Evolutionary conservation across 1,140 invertebrate species (phyloP), one percentile per base, ranked within the genome.

Genomic region (Ceratitis capitata): DNA sequence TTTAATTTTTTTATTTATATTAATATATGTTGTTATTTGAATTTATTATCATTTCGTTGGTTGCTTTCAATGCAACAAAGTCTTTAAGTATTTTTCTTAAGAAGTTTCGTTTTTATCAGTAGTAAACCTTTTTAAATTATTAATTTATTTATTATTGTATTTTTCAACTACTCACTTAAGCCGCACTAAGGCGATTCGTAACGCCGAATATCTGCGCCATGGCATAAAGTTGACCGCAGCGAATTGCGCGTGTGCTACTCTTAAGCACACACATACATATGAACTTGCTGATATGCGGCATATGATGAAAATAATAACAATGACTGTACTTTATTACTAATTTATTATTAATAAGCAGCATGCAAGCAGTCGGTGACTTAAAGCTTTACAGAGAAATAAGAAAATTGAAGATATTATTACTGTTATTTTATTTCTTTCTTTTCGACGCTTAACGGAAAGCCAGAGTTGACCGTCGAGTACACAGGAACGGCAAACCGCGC

Each of bases 291-390:
- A 14, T n/a, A 53, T 53, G n/a, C 7, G 12, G 49, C 19, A 19
- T 12, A 51, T 51, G n/a, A n/a, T 53, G 49, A 53, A 51, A 3
- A 16, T 10, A 1, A 19, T 16, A 4, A 19, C n/a, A 19, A 53
- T 9, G 51, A 53, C 6, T 56, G 69, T 26, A 78, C 39, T 42
- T 78, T 42, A 78, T 78, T 78, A 39, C 69, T 78, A 78, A 47
- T 78, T 78, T 78, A 78, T 78, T 78, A 78, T 78, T 78, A 45
- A 78, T 78, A 26, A 69, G 64, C 64, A 35, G 39, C 23, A 23
- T 64, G 29, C 2, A 23, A 9, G 58, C 10, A 16, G 29, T 29
- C 58, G n/a, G 29, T 23, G 29, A 19, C 29, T n/a, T 19, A 19
- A 23, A 56, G 51, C 51, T 56, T 9, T n/a, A 56, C 51, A 0